phyloP scores from a whole-genome alignment of 2,888 invertebrate genomes.

The Caenorhabditis zanzibari region DNA sequence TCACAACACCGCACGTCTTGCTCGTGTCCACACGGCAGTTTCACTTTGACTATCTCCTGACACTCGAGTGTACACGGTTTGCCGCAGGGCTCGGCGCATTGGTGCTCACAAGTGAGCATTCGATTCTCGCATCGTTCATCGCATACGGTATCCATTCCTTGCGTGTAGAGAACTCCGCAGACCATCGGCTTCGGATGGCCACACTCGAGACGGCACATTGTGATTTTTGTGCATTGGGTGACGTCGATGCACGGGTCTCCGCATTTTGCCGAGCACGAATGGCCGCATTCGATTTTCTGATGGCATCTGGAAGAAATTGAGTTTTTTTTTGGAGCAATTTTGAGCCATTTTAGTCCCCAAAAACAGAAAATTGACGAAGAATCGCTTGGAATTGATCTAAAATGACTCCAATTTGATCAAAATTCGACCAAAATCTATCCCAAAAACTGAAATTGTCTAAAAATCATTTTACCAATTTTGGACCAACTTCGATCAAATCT shows the following conservation, averaged over 20 bases:
- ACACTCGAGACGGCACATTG: slow-evolving; percentile 17
- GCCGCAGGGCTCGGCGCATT: slow-evolving; percentile 44
- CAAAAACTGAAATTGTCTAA: too few relatives aligned
- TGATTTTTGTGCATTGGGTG: too few relatives aligned
- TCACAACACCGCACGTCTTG: slow-evolving; percentile 35
- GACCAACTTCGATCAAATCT: too few relatives aligned
- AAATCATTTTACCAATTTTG: too few relatives aligned
- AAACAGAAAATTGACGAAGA: too few relatives aligned
- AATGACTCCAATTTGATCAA: too few relatives aligned
- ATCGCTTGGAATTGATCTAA: too few relatives aligned
- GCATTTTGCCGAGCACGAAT: slow-evolving; percentile 88
- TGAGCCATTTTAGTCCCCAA: too few relatives aligned
- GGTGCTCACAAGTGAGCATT: slow-evolving; percentile 47
- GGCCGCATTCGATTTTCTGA: too few relatives aligned
- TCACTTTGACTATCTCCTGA: slow-evolving; percentile 31
- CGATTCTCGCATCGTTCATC: slow-evolving; percentile 29
- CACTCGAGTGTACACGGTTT: slow-evolving; percentile 34
- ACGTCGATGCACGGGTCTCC: slow-evolving; percentile 84
- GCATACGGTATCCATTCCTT: slow-evolving; percentile 28
- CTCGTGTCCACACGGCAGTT: slow-evolving; percentile 18
- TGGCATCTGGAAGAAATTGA: too few relatives aligned
- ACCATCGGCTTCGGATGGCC: slow-evolving; percentile 38
- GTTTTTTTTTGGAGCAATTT: too few relatives aligned
- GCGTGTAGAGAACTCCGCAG: background rate
- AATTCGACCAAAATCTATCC: too few relatives aligned